A percentile compares a stretch with the other conserved stretches of the same genome.
Evolutionary conservation across 2,113 vertebrate genomes (phyloP).

Genomic region (Triplophysa dalaica): DNA sequence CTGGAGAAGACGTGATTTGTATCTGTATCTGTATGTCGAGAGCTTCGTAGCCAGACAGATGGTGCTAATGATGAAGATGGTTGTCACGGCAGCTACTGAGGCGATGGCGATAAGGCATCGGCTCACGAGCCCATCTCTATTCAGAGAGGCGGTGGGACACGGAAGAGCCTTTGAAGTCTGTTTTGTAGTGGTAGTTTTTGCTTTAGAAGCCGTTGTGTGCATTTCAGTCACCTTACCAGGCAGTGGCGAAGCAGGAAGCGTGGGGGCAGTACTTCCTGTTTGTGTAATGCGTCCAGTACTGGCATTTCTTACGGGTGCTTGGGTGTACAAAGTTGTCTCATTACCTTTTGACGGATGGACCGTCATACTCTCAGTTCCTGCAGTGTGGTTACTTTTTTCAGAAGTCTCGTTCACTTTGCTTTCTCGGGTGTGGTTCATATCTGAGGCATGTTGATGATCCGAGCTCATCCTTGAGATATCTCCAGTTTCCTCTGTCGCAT

Average conservation of each 20-base stretch:
- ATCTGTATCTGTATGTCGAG: constrained; percentile 61
- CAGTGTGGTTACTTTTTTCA: neutral
- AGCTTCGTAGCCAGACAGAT: constrained; percentile 64
- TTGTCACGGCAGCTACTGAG: constrained; percentile 73
- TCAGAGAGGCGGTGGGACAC: constrained; percentile 10
- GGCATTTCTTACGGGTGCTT: neutral
- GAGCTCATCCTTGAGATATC: too few relatives aligned
- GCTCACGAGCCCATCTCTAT: constrained; percentile 47
- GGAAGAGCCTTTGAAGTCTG: neutral
- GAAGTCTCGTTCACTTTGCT: constrained; percentile 14
- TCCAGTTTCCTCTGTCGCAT: neutral
- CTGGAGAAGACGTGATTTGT: constrained; percentile 46
- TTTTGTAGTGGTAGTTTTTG: neutral
- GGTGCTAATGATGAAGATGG: constrained; percentile 73
- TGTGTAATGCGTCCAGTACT: neutral
- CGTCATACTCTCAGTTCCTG: constrained; percentile 24
- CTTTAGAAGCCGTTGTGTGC: neutral
- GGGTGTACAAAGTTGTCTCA: neutral
- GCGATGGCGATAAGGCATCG: constrained; percentile 78
- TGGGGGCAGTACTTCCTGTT: constrained; percentile 10
- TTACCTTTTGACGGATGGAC: neutral
- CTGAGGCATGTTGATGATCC: neutral
- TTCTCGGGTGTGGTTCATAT: neutral
- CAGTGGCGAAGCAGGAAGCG: neutral
- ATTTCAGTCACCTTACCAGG: neutral